Evolutionary conservation across 2,888 invertebrate species (phyloP), one percentile per base, ranked within the genome.

Genomic region (Cinara cedri): DNA sequence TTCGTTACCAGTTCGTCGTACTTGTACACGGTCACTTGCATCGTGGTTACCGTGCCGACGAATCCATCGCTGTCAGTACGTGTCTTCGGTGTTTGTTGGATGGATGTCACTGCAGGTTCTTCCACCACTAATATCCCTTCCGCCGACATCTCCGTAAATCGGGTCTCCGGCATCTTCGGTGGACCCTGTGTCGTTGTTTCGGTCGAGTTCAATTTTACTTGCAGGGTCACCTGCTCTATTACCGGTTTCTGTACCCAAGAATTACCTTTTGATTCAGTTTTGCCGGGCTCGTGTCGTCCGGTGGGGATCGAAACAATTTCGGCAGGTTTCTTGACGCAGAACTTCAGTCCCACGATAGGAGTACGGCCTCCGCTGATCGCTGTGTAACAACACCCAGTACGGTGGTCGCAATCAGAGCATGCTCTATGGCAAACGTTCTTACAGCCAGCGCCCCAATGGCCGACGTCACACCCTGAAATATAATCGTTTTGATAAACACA

Each of bases 321-420:
- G 24, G 26, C 16, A 10, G 34, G 8, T 8, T n/a, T 19, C 2
- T 16, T 21, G 42, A 1, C 51, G 11, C 74, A 74, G n/a, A 74
- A 51, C 1, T 3, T 63, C 21, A 51, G 19, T 8, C 11, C 21
- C 19, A 34, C 6, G 26, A 6, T 16, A 34, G 34, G 34, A 34
- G 6, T 34, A 3, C n/a, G 19, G 54, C 14, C 51, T 10, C 19
- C 8, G 14, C 16, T 16, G 6, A 19, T 11, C 14, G 26, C 19
- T 9, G 16, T 49, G 11, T 49, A 34, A 16, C 76, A 76, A 55
- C 68, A 68, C 16, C 76, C 76, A n/a, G 76, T 76, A 6, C 26
- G n/a, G 34, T 76, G 76, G 21, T 76, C 76, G 49, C 76, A 76
- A 10, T 76, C 49, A 6, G 55, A 14, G 21, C 76, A 76, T 11